phyloP scores from a whole-genome alignment of 2,888 invertebrate species.

The Amblyteles armatorius region DNA sequence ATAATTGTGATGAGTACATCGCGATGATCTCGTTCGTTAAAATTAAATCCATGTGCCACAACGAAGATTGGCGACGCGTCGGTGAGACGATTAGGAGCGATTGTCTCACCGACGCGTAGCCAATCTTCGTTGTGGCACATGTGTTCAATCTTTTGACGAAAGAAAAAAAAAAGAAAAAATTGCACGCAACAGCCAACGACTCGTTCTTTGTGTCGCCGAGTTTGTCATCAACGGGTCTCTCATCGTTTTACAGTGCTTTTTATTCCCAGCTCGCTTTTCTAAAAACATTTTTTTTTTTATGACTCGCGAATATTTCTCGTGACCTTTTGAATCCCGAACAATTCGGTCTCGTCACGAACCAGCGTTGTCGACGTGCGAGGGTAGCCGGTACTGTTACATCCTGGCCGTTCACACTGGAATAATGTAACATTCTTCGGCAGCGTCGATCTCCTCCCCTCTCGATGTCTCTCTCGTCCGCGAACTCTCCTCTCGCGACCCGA shows the following conservation, averaged over 20 bases:
- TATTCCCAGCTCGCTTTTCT: not conserved
- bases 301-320: slow-evolving; percentile 27
- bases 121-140: slow-evolving; percentile 44
- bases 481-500: slow-evolving; percentile 52
- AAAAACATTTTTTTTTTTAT: slow-evolving; percentile 1
- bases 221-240: slow-evolving; percentile 54
- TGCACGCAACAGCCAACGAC: not conserved
- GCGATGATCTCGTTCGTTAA: too few relatives aligned
- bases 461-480: slow-evolving; percentile 30
- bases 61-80: too few relatives aligned
- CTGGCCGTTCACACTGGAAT: slow-evolving; percentile 60
- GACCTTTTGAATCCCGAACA: slow-evolving; percentile 64
- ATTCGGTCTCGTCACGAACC: slow-evolving; percentile 57
- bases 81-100: too few relatives aligned
- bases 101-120: not conserved
- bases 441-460: slow-evolving; percentile 23
- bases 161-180: not conserved
- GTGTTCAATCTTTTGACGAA: too few relatives aligned
- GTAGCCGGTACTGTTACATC: slow-evolving; percentile 68
- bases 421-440: slow-evolving; percentile 40
- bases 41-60: too few relatives aligned
- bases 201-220: slow-evolving; percentile 46
- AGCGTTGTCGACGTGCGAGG: slow-evolving; percentile 62
- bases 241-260: not conserved
- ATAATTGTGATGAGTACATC: not conserved